Base-by-base conservation (phyloP, 1,140 invertebrate species). In the Diorhabda elongata region DNA sequence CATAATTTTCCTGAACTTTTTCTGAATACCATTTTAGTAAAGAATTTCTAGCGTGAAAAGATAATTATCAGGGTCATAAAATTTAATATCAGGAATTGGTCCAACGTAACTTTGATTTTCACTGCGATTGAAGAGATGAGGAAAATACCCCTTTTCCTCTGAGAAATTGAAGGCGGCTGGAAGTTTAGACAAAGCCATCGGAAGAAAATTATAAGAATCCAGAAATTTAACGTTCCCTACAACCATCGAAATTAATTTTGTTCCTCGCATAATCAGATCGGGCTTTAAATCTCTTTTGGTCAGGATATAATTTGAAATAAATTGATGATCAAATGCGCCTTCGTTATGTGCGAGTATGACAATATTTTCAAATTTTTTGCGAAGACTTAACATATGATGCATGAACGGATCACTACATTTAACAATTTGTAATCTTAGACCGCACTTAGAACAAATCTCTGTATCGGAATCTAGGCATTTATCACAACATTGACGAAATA, bases 91-190 rank as follows among this genome's bases (percentile, higher is more conserved):
- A 41, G 72, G 72, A 2, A 76, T 11, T 3, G 71, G 66, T 44
- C 73, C 75, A n/a, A 64, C 57, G 64, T 77, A 77, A 62, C 59
- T 58, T 64, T 69, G 41, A 69, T 72, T 74, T 44, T 59, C 70
- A 7, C 26, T 8, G 2, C 44, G 72, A 64, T 74, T 77, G 67
- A 74, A 74, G 4, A 75, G 66, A 66, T 77, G 71, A 6, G 71
- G 73, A 67, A 74, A 76, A 58, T 73, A 72, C 3, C 73, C 76
- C 62, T 74, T 76, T 47, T 60, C 61, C n/a, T 43, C 3, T 26
- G 7, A 42, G 52, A 76, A 52, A 5, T 64, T 70, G 65, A 75
- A 73, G 7, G 67, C 69, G 61, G 72, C 66, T 7, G 67, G 8
- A 3, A 64, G 44, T 26, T 1, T 26, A 1, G 26, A 26, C 26